Conservation (phyloP, 2,113 vertebrate species). For the Plotosus lineatus region DNA sequence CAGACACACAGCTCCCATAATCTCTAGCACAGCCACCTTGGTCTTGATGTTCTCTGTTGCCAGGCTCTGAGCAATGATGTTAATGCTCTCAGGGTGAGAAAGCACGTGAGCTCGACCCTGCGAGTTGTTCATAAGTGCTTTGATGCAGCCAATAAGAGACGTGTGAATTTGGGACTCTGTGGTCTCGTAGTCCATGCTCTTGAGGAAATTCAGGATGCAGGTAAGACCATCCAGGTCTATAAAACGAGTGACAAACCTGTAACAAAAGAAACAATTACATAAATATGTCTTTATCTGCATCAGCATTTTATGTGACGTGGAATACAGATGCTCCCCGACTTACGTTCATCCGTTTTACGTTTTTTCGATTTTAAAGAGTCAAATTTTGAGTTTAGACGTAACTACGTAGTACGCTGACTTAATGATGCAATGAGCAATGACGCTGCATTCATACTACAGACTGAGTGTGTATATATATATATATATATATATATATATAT, state of each 20-base stretch:
- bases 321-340: too few relatives aligned
- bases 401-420: too few relatives aligned
- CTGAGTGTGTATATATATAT: too few relatives aligned
- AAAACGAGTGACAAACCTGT: conserved; percentile 96
- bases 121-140: conserved; percentile 99
- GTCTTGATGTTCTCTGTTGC: conserved; percentile 97
- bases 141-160: conserved; percentile 98
- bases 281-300: conserved; percentile 17
- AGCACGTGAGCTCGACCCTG: conserved; percentile 95
- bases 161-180: conserved; percentile 98
- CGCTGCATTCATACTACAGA: too few relatives aligned
- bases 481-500: too few relatives aligned
- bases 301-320: not conserved
- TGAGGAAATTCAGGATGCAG: conserved; percentile 95
- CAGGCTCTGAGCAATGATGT: conserved; percentile 97
- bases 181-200: conserved; percentile 98
- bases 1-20: conserved; percentile 98
- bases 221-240: conserved; percentile 96
- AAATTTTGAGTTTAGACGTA: too few relatives aligned
- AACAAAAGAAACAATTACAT: not conserved
- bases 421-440: too few relatives aligned
- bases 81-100: conserved; percentile 95
- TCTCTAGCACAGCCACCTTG: conserved; percentile 97
- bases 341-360: too few relatives aligned
- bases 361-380: too few relatives aligned